Evolutionary conservation across 1,140 invertebrate genomes (phyloP), one percentile per base, ranked within the genome.

Genomic region (Ctenoplectra terminalis): DNA sequence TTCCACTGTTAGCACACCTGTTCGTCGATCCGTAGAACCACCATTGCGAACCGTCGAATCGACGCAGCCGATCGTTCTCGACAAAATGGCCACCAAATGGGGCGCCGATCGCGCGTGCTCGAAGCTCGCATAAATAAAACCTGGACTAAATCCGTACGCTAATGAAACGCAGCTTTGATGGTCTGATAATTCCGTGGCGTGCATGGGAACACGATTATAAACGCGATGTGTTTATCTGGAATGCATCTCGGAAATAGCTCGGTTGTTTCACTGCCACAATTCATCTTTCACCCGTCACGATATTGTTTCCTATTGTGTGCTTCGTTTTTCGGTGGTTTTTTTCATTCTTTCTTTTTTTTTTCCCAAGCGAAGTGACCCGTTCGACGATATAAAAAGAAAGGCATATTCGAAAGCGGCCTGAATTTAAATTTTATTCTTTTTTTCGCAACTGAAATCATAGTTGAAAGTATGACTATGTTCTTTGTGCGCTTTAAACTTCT

Each of bases 1-100:
- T 1, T 46, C 46, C 54, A 15, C 50, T 31, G 66, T 50, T 83
- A 29, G 67, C 74, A 83, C 84, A 85, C 82, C 80, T 88, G 88
- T 87, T 83, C 50, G 69, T 61, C 61, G 13, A 5, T 31, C 29
- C 29, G 0, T 2, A 11, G 7, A 46, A 81, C n/a, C 7, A 13
- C n/a, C 17, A 6, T 34, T 23, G 46, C 26, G 13, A 26, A 31
- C 73, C n/a, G 26, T 52, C 37, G 23, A 8, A 31, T n/a, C 56
- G 15, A 29, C 11, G 23, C 34, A 29, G 8, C 54, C 3, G 0
- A 6, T 63, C 5, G 13, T 26, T 5, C n/a, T 6, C 23, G 61
- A 17, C 13, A 4, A 37, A 34, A 23, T 54, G 17, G 5, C 17
- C 26, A 40, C 8, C 15, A 1, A 13, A 37, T 13, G 5, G 13